Conservation (phyloP, 1,140 invertebrate genomes). For the Aphis gossypii region DNA sequence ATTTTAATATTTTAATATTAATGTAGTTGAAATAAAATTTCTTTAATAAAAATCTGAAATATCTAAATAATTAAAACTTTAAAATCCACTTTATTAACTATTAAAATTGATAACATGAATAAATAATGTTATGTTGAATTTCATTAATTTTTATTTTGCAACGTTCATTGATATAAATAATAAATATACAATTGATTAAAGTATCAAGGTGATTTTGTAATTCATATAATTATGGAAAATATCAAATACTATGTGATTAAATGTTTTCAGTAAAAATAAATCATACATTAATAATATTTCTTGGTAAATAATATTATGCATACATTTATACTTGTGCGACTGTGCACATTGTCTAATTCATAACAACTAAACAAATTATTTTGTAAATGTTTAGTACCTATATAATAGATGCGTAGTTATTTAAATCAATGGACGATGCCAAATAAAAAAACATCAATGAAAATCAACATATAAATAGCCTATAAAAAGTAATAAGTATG, state of each 20-base stretch:
- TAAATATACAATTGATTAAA: not conserved
- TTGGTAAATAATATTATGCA: no score
- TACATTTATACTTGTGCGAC: no score
- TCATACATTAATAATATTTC: no score
- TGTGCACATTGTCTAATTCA: no score
- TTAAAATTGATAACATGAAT: not conserved
- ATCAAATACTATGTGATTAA: not conserved
- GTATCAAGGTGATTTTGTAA: not conserved
- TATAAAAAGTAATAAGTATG: not conserved
- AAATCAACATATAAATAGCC: not conserved
- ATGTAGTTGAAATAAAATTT: no score
- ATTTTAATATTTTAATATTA: no score
- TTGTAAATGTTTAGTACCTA: no score
- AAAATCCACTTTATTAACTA: no score
- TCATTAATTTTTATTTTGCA: not conserved
- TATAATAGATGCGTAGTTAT: not conserved
- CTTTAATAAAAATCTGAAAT: no score
- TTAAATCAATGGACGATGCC: not conserved
- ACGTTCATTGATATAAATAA: not conserved
- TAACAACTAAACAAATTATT: no score
- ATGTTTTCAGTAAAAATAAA: not conserved
- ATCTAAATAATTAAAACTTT: no score
- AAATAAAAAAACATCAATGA: conserved; percentile 7
- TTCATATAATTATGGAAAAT: no score
- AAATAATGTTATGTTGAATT: not conserved